Base-by-base conservation (phyloP, 2,888 invertebrate species). In the Aspidapion aeneum region DNA sequence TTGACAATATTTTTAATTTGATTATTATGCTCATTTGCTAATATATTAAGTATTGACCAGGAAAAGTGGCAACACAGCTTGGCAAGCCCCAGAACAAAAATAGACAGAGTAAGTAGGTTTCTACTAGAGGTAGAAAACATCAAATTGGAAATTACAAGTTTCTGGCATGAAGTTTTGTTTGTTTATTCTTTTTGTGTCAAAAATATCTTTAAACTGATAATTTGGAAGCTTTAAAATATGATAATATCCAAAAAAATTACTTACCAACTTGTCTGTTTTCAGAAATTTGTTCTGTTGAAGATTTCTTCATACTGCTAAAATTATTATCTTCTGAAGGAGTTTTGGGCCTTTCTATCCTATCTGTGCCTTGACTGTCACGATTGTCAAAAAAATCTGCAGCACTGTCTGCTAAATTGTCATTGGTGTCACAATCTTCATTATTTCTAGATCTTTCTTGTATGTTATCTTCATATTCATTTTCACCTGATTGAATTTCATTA, bases 401-500 rank as follows among this genome's bases (percentile, higher is more conserved):
- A 54, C 22, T 55, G 9, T 54, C 60, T 17, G 18, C 16, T 19
- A 18, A 7, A 19, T 9, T 22, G 9, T 50, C 19, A 16, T 17
- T 18, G 3, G n/a, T 58, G 9, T 48, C 50, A 17, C 12, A 9
- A 21, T 35, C 35, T 35, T 35, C 35, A 35, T 35, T 35, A 12
- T 35, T 35, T 7, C 5, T 12, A 7, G 35, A 35, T 35, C 12
- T 12, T 35, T 35, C 35, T 35, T 35, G 35, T 35, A 12, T 7
- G 12, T 35, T 35, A 7, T 35, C 35, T 35, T 35, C 35, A 7
- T 35, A 3, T 12, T 12, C 5, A 12, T 35, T 35, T 35, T 35
- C 35, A 22, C 21, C 48, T 9, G 48, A 12, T 48, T 16, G 17
- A 5, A 66, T 35, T 61, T 66, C 66, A 64, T 54, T 63, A 64